Evolutionary conservation across 2,888 invertebrate genomes (phyloP).

Genomic region (Eristalis pertinax): DNA sequence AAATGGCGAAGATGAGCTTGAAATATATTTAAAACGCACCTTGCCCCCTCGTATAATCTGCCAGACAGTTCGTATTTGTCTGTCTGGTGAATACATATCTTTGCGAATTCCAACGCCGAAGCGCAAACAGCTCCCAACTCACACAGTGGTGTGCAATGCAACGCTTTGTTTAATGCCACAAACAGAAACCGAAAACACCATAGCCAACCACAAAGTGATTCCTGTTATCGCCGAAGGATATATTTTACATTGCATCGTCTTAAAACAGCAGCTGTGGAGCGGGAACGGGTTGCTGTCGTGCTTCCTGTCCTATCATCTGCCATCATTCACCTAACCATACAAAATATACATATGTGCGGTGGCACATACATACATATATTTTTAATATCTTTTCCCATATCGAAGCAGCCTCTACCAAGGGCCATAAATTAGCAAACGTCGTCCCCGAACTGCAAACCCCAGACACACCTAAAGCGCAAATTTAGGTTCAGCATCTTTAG

Average conservation of each 20-base stretch:
- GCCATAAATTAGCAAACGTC: not conserved
- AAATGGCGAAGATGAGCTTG: too few relatives aligned
- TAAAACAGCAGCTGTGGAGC: not conserved
- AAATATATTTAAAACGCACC: too few relatives aligned
- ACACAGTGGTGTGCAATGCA: too few relatives aligned
- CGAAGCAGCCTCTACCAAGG: not conserved
- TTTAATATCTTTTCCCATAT: not conserved
- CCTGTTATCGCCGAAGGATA: not conserved
- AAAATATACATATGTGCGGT: not conserved
- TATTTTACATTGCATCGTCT: not conserved
- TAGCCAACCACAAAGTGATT: not conserved
- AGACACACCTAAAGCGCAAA: not conserved
- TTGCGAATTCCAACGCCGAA: too few relatives aligned
- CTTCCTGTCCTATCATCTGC: not conserved
- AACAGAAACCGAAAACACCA: not conserved
- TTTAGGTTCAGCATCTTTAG: slow-evolving; percentile 16
- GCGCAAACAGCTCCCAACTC: too few relatives aligned
- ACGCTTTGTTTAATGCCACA: not conserved
- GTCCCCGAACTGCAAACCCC: not conserved
- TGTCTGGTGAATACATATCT: too few relatives aligned
- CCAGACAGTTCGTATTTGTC: too few relatives aligned
- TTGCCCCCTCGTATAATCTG: too few relatives aligned
- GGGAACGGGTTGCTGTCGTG: not conserved
- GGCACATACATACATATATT: not conserved
- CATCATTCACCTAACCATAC: not conserved